Percentiles rank a stretch among this genome's conserved stretches.
These are phyloP conservation scores for Caenorhabditis doughertyi DNA, from an alignment of 2,888 invertebrate genomes.

Conservation along the genomic window DNA sequence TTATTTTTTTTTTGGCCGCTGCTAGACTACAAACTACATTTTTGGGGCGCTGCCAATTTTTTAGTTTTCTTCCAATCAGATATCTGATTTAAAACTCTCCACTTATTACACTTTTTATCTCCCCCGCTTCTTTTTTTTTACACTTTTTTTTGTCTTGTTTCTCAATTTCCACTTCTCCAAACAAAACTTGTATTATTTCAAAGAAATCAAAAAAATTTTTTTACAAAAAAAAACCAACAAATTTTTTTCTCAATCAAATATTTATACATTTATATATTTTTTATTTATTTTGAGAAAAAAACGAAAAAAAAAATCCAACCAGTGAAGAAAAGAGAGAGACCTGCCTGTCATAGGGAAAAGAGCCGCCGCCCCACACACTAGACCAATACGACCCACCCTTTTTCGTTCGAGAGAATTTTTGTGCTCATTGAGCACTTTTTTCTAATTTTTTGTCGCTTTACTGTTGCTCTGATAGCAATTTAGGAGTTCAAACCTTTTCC, in stretches of 20 bases:
- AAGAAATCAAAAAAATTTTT: not conserved
- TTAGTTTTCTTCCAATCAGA: too few relatives aligned
- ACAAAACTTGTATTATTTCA: not conserved
- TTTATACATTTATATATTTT: slow-evolving; percentile 40
- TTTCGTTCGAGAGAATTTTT: too few relatives aligned
- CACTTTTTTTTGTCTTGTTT: not conserved
- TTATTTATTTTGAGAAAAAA: slow-evolving; percentile 36
- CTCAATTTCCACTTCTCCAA: too few relatives aligned
- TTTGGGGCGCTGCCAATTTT: too few relatives aligned
- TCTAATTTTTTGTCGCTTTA: too few relatives aligned
- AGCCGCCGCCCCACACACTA: not conserved
- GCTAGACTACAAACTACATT: too few relatives aligned
- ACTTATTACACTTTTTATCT: too few relatives aligned
- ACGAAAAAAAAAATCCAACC: slow-evolving; percentile 17
- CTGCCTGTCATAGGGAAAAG: not conserved
- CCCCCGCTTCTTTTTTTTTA: too few relatives aligned
- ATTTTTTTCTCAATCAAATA: slow-evolving; percentile 22
- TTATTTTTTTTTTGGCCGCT: too few relatives aligned
- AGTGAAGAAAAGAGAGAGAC: not conserved
- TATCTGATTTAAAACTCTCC: too few relatives aligned
- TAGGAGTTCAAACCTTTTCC: not conserved
- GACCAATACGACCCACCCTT: not conserved
- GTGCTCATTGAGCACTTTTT: too few relatives aligned
- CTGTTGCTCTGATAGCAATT: too few relatives aligned
- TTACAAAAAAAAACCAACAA: not conserved